Base-by-base conservation (phyloP, 2,888 invertebrate genomes). In the Acanthacorydalis orientalis region DNA sequence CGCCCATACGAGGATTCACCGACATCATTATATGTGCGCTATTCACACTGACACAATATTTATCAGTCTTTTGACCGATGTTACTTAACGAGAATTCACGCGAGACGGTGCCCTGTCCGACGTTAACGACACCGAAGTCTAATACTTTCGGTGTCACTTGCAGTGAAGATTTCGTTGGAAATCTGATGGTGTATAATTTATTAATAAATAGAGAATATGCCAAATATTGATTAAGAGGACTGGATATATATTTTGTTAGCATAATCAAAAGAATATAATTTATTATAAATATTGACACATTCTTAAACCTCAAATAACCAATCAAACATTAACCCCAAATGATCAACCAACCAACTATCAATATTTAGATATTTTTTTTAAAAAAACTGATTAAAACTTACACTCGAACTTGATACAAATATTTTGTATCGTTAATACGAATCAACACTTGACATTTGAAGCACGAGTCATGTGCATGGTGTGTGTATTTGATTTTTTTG, bases 121-220 rank as follows among this genome's bases (percentile, higher is more conserved):
- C 54, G 50, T 71, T 67, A 2, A 71, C 60, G 35, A 59, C 57
- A 1, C 68, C 68, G 53, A 69, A 69, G 53, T 70, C 60, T 4
- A 71, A 50, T 1, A 51, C 50, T 8, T 52, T 49, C 1, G 67
- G 66, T 1, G 57, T 53, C 1, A 63, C 55, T 1, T 49, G 49
- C 2, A 69, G 57, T 7, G 51, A 47, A 34, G 62, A 55, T 15
- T 49, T 51, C 7, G 60, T 57, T 31, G 60, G 42, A 6, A 53
- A 54, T 46, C 61, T 60, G 48, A 39, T 48, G 46, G 48, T 47
- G 12, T 10, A 10, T 14, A 40, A 40, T 11, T 40, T n/a, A 39
- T 11, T 11, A 8, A 39, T 11, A 39, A n/a, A n/a, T n/a, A n/a
- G n/a, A n/a, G n/a, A n/a, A n/a, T n/a, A n/a, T n/a, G n/a, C n/a